These are phyloP conservation scores for Hipposideros larvatus DNA, from an alignment of 2,797 vertebrate genomes.

Conservation along the genomic window DNA sequence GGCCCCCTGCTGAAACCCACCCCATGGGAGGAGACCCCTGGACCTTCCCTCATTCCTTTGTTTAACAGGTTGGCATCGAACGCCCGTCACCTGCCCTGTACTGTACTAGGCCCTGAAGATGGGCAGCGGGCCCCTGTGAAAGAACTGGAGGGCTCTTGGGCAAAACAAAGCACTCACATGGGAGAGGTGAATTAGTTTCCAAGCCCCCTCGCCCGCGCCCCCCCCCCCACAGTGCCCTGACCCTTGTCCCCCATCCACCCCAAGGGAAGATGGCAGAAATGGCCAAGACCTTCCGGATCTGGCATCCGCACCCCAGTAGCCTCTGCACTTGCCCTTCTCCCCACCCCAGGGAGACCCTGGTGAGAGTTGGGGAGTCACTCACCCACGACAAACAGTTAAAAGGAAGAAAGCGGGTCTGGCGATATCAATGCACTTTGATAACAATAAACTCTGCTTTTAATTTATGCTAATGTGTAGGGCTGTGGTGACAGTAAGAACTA, in stretches of 20 bases:
- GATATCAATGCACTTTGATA: slow-evolving; percentile 92
- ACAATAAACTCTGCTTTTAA: slow-evolving; percentile 93
- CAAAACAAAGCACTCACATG: not conserved
- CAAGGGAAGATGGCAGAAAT: not conserved
- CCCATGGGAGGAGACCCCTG: not conserved
- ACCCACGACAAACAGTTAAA: slow-evolving; percentile 92
- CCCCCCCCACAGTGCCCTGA: not conserved
- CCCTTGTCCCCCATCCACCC: not conserved
- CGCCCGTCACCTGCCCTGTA: rapidly evolving
- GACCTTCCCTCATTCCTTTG: not conserved
- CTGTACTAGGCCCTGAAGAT: not conserved
- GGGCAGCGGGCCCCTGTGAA: not conserved
- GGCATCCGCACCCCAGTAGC: too few relatives aligned
- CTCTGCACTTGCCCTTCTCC: not conserved
- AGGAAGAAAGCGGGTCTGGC: slow-evolving; percentile 89
- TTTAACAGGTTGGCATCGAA: slow-evolving; percentile 12
- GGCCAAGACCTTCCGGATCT: not conserved
- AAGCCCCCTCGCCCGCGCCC: not conserved
- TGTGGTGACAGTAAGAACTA: slow-evolving; percentile 93
- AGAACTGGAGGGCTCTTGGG: not conserved
- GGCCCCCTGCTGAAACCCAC: not conserved
- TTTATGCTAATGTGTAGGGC: slow-evolving; percentile 94
- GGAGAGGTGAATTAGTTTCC: not conserved
- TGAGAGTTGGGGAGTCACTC: slow-evolving; percentile 86
- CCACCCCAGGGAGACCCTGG: slow-evolving; percentile 76